Conservation (phyloP, 1,140 invertebrate genomes). For the Meloidogyne exigua region DNA sequence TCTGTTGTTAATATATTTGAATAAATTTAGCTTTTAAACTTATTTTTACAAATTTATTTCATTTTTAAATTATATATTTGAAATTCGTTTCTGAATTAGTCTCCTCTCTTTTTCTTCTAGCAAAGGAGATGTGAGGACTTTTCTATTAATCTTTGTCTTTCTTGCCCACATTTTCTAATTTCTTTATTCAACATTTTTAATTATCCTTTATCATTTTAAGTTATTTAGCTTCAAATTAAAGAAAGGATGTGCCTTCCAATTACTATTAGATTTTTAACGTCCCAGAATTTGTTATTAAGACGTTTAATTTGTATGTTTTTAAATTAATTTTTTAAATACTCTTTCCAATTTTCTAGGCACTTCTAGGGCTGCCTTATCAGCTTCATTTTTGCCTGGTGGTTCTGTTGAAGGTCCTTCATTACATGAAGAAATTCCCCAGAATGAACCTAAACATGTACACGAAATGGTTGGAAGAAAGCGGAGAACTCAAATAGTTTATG, state of each 20-base stretch:
- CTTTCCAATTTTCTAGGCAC: not conserved
- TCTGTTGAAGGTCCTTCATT: not conserved
- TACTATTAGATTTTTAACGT: not conserved
- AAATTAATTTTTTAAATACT: not conserved
- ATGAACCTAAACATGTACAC: not conserved
- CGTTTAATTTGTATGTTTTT: not conserved
- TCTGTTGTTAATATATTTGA: slow-evolving; percentile 8
- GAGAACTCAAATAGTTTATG: slow-evolving; percentile 24
- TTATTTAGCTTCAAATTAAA: too few species aligned
- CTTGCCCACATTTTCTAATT: too few species aligned
- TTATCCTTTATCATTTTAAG: too few species aligned
- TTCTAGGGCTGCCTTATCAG: not conserved
- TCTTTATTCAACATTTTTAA: too few species aligned
- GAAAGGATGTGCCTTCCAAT: not conserved
- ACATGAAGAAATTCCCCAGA: slow-evolving; percentile 21
- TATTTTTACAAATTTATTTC: not conserved
- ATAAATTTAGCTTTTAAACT: not conserved
- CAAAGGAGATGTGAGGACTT: too few species aligned
- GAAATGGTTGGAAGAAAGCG: slow-evolving; percentile 18
- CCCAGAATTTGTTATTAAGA: not conserved
- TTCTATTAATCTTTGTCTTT: too few species aligned
- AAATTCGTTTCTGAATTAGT: too few species aligned
- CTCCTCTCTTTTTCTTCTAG: too few species aligned
- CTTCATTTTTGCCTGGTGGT: not conserved
- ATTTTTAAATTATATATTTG: not conserved